Percentiles rank a stretch among this genome's conserved stretches.
phyloP scores from a whole-genome alignment of 2,888 invertebrate genomes.

The Cantharis flavilabris region DNA sequence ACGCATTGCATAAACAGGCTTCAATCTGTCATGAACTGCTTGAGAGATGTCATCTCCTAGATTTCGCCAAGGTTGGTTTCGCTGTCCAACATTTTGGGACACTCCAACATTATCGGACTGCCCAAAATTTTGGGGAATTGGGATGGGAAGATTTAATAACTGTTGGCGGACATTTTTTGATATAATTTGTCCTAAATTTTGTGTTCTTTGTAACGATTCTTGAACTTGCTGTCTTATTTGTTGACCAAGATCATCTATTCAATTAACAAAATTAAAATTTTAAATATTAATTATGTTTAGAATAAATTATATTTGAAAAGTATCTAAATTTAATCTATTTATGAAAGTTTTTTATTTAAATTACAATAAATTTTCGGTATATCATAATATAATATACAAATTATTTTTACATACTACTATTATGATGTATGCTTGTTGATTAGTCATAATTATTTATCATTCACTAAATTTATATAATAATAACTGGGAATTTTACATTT shows the following conservation, averaged over 20 bases:
- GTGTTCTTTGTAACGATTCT: background rate
- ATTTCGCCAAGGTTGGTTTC: background rate
- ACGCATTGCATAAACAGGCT: background rate
- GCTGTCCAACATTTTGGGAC: background rate
- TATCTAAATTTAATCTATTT: no score
- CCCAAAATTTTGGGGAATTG: background rate
- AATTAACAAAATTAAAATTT: background rate
- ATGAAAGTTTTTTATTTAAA: no score
- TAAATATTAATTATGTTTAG: background rate
- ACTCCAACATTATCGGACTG: no score
- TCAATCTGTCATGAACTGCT: background rate
- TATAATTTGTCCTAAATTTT: background rate
- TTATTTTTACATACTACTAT: no score
- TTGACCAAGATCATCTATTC: background rate
- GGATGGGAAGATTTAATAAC: background rate
- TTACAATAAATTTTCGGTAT: no score
- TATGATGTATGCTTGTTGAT: no score
- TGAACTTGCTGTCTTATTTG: background rate
- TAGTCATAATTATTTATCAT: background rate
- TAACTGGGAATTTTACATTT: background rate
- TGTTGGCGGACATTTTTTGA: background rate
- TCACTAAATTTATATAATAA: background rate
- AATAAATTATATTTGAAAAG: no score
- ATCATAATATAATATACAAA: no score
- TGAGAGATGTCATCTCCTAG: background rate